Evolutionary conservation across 2,888 invertebrate species (phyloP), one percentile per base, ranked within the genome.

Genomic region (Nebria salina): DNA sequence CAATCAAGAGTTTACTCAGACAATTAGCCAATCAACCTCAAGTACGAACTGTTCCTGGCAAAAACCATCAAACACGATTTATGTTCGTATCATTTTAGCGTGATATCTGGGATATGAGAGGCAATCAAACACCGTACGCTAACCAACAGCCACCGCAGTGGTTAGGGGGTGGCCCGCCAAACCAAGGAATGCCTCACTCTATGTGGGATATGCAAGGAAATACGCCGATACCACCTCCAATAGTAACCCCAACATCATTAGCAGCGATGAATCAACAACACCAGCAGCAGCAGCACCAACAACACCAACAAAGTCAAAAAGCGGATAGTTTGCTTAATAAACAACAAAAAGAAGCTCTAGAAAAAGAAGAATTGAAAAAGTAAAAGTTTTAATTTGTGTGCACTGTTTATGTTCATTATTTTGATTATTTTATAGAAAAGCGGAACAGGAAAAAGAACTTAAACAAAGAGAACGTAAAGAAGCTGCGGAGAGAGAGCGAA

Each of bases 1-100:
- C 91, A 0, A 90, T 91, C 25, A 89, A 90, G 83, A 90, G 89
- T 82, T 86, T 91, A 83, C 84, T 91, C 66, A 88, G 91, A 75
- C 91, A 91, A 84, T 86, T 91, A 76, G 88, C 88, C 42, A 88
- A 83, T 82, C 86, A 89, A 81, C 86, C 87, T 66, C 85, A 86
- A 80, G 86, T 86, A 68, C 84, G 83, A 76, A 84, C 84, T 9
- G 9, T 26, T 13, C 70, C 78, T 82, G 83, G n/a, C 85, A 86
- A 20, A 70, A 25, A 4, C 25, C 11, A 2, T 25, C 11, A 70
- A 70, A 70, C 34, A 25, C 34, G 25, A 34, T 34, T 41, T 13
- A 42, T 76, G 70, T 66, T 41, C 20, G 72, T 15, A 54, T 82
- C 20, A 65, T 72, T 73, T 15, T 43, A 79, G 41, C 82, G 78